Base-by-base conservation (phyloP, 2,888 invertebrate genomes). In the Crepidodera aurea region DNA sequence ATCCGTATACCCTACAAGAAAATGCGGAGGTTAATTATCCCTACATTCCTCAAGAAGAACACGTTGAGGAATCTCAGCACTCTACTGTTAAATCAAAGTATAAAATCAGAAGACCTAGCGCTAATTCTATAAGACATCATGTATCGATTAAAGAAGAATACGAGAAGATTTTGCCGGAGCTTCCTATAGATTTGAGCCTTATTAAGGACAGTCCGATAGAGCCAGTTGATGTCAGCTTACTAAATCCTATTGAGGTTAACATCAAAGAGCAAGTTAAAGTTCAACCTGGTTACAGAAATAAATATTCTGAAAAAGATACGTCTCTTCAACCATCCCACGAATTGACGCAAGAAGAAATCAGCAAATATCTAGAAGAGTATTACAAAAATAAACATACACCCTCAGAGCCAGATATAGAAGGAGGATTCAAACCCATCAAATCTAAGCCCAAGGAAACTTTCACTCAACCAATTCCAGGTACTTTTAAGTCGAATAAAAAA, bases 401-500 rank as follows among this genome's bases (percentile, higher is more conserved):
- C 10, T 44, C 51, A n/a, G 64, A 71, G 46, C 75, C 75, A 8
- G 50, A 66, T 3, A 42, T 72, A 12, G 77, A 78, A 67, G 65
- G 61, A 5, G 77, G 77, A 6, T 78, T 78, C 53, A 71, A 73
- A 60, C 77, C 77, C 0, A 71, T 77, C 3, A 74, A 64, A 44
- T 60, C 64, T n/a, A 71, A 68, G 15, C 48, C 68, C 5, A 69
- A 64, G 27, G 66, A 62, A 8, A 15, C 51, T 13, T 62, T 71
- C 27, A 69, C 68, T 1, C 72, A 67, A 48, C 66, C 68, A 7
- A 62, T 70, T 34, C 73, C 75, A 10, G 76, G 75, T 32, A 74
- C 75, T 1, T 82, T 80, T 55, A 75, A 67, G 67, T 66, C 79
- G 56, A 72, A 79, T 67, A 75, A 83, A 71, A 77, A 80, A 56